These are phyloP conservation scores for Oreortyx pictus DNA, from an alignment of 2,797 vertebrate species.

Conservation along the genomic window DNA sequence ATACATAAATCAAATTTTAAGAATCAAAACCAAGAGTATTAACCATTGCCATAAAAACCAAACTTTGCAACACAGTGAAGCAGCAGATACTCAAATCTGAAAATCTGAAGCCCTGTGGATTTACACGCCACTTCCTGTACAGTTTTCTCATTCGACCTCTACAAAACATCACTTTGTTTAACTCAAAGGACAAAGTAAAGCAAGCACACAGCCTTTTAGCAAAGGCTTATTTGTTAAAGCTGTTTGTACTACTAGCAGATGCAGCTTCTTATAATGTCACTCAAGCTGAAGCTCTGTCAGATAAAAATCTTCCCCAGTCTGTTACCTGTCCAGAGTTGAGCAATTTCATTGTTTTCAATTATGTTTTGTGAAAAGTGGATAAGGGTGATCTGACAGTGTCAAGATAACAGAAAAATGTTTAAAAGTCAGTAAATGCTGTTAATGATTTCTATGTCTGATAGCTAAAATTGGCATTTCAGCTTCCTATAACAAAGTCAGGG, in stretches of 20 bases:
- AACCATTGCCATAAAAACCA: constrained; percentile 2
- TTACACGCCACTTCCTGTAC: background rate
- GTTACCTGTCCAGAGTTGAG: constrained; percentile 23
- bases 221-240: background rate
- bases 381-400: constrained; percentile 33
- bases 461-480: constrained; percentile 47
- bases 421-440: constrained; percentile 53
- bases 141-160: constrained; percentile 16
- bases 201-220: background rate
- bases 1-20: constrained; percentile 21
- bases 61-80: background rate
- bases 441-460: constrained; percentile 55
- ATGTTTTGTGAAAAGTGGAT: background rate
- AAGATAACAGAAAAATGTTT: constrained; percentile 30
- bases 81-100: background rate
- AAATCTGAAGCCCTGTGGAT: background rate
- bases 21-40: background rate
- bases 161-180: background rate
- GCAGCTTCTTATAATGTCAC: constrained; percentile 10
- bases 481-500: background rate
- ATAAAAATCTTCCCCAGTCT: constrained; percentile 45
- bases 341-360: constrained; percentile 64
- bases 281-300: constrained; percentile 5
- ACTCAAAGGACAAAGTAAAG: background rate
- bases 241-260: background rate